Evolutionary conservation across 1,140 invertebrate species (phyloP), one percentile per base, ranked within the genome.

Genomic region (Drosophila virilis): DNA sequence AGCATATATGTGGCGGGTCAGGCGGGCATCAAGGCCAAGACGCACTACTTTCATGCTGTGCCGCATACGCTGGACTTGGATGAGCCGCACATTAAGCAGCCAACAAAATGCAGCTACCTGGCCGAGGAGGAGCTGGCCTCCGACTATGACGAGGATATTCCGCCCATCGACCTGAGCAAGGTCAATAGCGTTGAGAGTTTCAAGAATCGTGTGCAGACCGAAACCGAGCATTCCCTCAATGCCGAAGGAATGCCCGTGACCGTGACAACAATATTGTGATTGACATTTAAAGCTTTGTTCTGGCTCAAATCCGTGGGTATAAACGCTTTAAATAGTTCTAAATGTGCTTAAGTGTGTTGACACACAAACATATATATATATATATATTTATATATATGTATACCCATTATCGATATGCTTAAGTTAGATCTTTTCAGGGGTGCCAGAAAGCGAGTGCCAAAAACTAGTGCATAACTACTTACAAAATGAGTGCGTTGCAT

Each of bases 211-310:
- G 76, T 90, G 38, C 77, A 80, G 37, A 69, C 59, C 2, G 71
- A 40, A 33, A 89, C 85, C 17, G 89, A 91, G 50, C 70, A 78
- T 42, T 77, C 72, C 28, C 45, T 92, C 4, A 91, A 91, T 65
- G 80, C 89, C 42, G 89, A 92, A 28, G 91, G 91, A 17, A 70
- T 78, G 52, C 78, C 89, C 37, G 74, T 91, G 37, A 92, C 89
- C 9, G 83, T 91, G 70, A 92, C 91, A n/a, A 92, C 91, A 59
- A 92, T 92, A 75, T 86, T 92, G 91, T 92, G 91, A 92, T 92
- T 78, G 61, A 60, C 59, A 71, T 45, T 54, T 6, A 59, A 73
- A 48, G 35, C 38, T 38, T 52, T 17, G 52, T 38, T 55, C 9
- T 55, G 35, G 52, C 40, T 28, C 42, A 32, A 59, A 33, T 28